These are phyloP conservation scores for Cheiracanthium punctorium DNA, from an alignment of 2,888 invertebrate species.

Conservation along the genomic window DNA sequence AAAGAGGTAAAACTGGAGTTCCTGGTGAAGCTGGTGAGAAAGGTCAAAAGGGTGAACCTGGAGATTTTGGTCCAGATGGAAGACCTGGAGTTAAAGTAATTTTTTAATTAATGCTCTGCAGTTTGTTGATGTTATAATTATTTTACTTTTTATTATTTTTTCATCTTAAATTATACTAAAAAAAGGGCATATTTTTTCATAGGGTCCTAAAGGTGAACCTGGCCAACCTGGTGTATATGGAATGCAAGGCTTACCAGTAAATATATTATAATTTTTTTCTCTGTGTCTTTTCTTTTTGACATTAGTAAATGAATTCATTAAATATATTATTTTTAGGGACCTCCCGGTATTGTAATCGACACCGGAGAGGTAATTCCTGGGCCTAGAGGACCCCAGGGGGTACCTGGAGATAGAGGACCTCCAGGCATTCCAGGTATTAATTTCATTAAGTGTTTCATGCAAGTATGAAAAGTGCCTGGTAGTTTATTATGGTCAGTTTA, in stretches of 20 bases:
- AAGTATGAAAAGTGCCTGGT: too few relatives aligned
- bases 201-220: conserved; percentile 64
- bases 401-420: conserved; percentile 62
- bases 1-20: conserved; percentile 72
- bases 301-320: too few relatives aligned
- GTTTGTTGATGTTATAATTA: neutral
- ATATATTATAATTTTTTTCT: conserved; percentile 7
- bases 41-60: conserved; percentile 81
- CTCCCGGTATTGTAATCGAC: conserved; percentile 68
- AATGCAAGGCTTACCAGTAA: conserved; percentile 59
- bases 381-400: conserved; percentile 78
- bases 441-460: neutral
- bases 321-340: conserved; percentile 58
- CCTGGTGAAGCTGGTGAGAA: conserved; percentile 77
- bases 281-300: neutral
- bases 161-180: too few relatives aligned
- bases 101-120: neutral
- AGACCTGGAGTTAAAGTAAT: conserved; percentile 75
- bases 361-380: conserved; percentile 79
- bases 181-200: neutral
- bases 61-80: conserved; percentile 83
- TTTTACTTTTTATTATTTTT: too few relatives aligned
- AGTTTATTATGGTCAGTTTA: too few relatives aligned
- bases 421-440: conserved; percentile 60
- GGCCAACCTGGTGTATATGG: conserved; percentile 55